A percentile compares a stretch with the other conserved stretches of the same genome.
These are phyloP conservation scores for Lagorchestes hirsutus DNA, from an alignment of 2,797 vertebrate genomes.

Conservation along the genomic window DNA sequence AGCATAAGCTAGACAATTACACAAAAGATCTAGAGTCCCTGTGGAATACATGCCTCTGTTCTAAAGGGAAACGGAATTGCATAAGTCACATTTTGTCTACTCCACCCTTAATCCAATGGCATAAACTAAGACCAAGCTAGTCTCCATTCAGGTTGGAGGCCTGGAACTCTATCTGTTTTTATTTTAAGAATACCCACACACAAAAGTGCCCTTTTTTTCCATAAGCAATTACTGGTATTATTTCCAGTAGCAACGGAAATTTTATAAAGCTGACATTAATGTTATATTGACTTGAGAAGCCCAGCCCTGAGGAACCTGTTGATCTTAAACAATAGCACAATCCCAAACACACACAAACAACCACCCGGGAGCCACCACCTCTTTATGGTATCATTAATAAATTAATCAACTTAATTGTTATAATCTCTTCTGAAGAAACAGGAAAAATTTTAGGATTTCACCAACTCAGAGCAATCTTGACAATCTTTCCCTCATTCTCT, in stretches of 20 bases:
- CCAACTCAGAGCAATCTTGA: background rate
- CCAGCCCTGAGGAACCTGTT: background rate
- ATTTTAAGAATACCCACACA: background rate
- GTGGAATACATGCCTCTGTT: background rate
- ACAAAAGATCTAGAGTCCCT: background rate
- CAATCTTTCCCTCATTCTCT: background rate
- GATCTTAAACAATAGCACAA: background rate
- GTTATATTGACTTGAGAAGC: background rate
- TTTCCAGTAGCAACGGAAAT: background rate
- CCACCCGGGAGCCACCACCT: background rate
- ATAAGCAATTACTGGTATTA: background rate
- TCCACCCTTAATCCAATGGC: background rate
- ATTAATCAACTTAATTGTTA: background rate
- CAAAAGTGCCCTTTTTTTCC: constrained; percentile 17
- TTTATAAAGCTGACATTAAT: background rate
- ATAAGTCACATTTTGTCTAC: background rate
- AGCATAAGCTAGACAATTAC: accelerated
- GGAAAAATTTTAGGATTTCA: background rate
- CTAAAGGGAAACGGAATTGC: background rate
- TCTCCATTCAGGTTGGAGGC: constrained; percentile 5
- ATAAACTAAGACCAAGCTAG: background rate
- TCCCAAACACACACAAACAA: background rate
- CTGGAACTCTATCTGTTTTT: constrained; percentile 3
- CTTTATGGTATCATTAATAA: background rate
- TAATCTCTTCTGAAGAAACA: background rate